Percentiles rank a stretch among this genome's conserved stretches.
Conservation (phyloP, 2,113 vertebrate species). For the Scophthalmus maximus region DNA sequence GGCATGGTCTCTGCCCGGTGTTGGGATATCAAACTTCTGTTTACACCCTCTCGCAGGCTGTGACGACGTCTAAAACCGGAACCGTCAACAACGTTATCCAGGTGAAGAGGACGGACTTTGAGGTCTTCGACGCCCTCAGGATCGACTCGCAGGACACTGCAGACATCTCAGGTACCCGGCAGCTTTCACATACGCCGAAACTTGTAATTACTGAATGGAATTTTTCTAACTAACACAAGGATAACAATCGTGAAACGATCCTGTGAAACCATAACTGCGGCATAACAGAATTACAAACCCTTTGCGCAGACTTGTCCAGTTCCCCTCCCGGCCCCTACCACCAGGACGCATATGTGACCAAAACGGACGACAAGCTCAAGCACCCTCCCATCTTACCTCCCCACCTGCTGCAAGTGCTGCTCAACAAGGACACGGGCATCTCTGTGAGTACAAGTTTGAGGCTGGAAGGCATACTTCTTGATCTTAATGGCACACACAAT, state of each 20-base stretch:
- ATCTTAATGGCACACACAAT: background rate
- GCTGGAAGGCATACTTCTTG: too few relatives aligned
- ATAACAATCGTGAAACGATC: too few relatives aligned
- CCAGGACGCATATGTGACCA: constrained; percentile 90
- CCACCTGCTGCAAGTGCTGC: constrained; percentile 96
- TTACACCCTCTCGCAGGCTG: constrained; percentile 81
- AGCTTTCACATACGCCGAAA: too few relatives aligned
- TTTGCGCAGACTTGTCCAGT: constrained; percentile 90
- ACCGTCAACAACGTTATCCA: constrained; percentile 95
- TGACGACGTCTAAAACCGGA: constrained; percentile 92
- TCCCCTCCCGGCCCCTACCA: constrained; percentile 96
- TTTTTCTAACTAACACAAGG: too few relatives aligned
- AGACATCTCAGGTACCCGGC: constrained; percentile 91
- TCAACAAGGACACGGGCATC: constrained; percentile 97
- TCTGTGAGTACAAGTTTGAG: constrained; percentile 87
- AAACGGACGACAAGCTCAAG: constrained; percentile 90
- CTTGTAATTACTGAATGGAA: too few relatives aligned
- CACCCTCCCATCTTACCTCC: constrained; percentile 94
- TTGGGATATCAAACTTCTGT: background rate
- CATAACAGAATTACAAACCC: too few relatives aligned
- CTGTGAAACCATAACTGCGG: too few relatives aligned
- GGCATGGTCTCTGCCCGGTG: background rate
- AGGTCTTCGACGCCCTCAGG: constrained; percentile 97
- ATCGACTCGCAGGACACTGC: constrained; percentile 94
- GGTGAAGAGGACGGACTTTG: constrained; percentile 96